Percentiles rank a stretch among this genome's conserved stretches.
Evolutionary conservation across 2,888 invertebrate genomes (phyloP).

Genomic region (Amblyjoppa fuscipennis): DNA sequence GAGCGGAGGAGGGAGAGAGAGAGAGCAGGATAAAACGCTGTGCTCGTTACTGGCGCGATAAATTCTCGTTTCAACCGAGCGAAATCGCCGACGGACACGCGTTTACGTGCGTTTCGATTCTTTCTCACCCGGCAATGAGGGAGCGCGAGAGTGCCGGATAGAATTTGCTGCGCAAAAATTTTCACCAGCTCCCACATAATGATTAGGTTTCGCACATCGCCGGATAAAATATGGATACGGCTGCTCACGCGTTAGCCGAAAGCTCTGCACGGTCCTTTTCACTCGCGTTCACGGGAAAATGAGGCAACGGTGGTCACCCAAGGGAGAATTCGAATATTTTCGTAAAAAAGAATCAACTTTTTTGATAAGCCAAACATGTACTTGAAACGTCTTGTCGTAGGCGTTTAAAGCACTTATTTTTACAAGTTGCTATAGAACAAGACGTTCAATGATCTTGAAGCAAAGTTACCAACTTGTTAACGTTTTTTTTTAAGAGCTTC

Average conservation of each 20-base stretch:
- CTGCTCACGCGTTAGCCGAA: background rate
- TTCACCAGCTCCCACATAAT: constrained; percentile 45
- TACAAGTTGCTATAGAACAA: no score
- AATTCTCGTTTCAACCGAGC: constrained; percentile 72
- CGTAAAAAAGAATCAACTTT: no score
- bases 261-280: background rate
- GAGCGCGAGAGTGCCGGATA: constrained; percentile 51
- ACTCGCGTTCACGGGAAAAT: background rate
- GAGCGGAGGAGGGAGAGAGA: background rate
- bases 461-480: no score
- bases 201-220: constrained; percentile 23
- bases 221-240: background rate
- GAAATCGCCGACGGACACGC: constrained; percentile 55
- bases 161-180: background rate
- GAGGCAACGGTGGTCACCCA: no score
- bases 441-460: no score
- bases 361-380: no score
- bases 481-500: no score
- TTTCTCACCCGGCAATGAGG: constrained; percentile 32
- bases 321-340: no score
- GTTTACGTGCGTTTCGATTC: constrained; percentile 62
- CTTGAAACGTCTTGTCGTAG: no score
- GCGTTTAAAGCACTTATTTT: no score
- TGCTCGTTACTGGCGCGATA: constrained; percentile 73
- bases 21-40: constrained; percentile 66